Evolutionary conservation across 1,140 invertebrate genomes (phyloP), one percentile per base, ranked within the genome.

Genomic region (Diabrotica undecimpunctata): DNA sequence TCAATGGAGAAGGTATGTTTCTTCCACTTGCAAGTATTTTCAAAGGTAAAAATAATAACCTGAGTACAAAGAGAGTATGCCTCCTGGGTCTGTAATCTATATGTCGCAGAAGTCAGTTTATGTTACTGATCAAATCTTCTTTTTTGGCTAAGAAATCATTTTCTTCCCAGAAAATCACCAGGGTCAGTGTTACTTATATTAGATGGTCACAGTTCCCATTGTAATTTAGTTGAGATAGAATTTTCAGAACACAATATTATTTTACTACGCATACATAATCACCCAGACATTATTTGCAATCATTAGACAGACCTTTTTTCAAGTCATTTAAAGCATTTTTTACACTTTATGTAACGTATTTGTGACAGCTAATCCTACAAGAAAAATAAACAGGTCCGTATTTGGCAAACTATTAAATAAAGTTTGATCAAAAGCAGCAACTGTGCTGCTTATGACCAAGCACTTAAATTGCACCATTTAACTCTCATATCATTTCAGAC

Each of bases 121-220:
- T n/a, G n/a, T n/a, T n/a, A n/a, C n/a, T n/a, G n/a, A n/a, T n/a
- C n/a, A n/a, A n/a, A n/a, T n/a, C n/a, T n/a, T n/a, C n/a, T n/a
- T n/a, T n/a, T n/a, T n/a, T n/a, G n/a, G n/a, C n/a, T n/a, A n/a
- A n/a, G 60, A 14, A 58, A 68, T 8, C 52, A 71, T 50, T 80
- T 79, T 66, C 50, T 80, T 39, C 74, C 74, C 7, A 54, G 54
- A 11, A 81, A 80, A 63, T 37, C 9, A 46, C 11, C 11, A n/a
- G 75, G 76, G 52, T 78, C 76, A 63, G 72, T 73, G 53, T 61
- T 80, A 25, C 55, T 78, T 7, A 70, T 80, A 66, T 68, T 81
- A 54, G 79, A 81, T 69, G 75, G n/a, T n/a, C n/a, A n/a, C n/a
- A n/a, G n/a, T n/a, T n/a, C n/a, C n/a, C n/a, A n/a, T n/a, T n/a